Conservation (phyloP, 2,113 vertebrate genomes). For the Trogon melanurus region DNA sequence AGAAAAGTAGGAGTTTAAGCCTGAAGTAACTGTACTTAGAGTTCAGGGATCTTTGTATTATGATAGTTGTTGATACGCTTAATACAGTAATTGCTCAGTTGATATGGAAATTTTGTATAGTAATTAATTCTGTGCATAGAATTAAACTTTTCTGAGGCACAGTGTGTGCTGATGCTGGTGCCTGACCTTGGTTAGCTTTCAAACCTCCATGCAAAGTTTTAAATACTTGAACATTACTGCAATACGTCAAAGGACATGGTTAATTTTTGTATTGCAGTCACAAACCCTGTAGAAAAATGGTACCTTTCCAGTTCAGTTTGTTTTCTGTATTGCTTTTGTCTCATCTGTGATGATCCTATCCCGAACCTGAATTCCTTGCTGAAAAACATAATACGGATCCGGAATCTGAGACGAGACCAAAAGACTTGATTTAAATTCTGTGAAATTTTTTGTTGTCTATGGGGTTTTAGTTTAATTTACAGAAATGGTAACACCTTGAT, state of each 20-base stretch:
- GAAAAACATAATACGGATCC: conserved; percentile 74
- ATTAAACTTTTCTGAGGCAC: not conserved
- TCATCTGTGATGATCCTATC: conserved; percentile 77
- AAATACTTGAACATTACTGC: not conserved
- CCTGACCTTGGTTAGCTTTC: not conserved
- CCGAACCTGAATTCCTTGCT: conserved; percentile 78
- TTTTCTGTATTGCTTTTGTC: not conserved
- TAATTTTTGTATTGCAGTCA: not conserved
- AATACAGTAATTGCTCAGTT: not conserved
- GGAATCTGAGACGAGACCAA: conserved; percentile 74
- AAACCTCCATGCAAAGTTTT: not conserved
- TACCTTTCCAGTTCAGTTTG: not conserved
- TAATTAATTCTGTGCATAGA: not conserved
- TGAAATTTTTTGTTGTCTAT: not conserved
- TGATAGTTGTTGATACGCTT: not conserved
- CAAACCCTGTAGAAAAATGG: not conserved
- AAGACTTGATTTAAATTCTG: not conserved
- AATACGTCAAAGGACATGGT: not conserved
- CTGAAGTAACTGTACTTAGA: not conserved
- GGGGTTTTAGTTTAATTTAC: not conserved
- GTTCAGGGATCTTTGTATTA: not conserved
- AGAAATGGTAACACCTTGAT: not conserved
- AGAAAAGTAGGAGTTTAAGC: not conserved
- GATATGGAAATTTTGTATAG: not conserved
- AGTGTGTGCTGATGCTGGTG: not conserved